Evolutionary conservation across 2,888 invertebrate genomes (phyloP), one percentile per base, ranked within the genome.

Genomic region (Sturmia bella): DNA sequence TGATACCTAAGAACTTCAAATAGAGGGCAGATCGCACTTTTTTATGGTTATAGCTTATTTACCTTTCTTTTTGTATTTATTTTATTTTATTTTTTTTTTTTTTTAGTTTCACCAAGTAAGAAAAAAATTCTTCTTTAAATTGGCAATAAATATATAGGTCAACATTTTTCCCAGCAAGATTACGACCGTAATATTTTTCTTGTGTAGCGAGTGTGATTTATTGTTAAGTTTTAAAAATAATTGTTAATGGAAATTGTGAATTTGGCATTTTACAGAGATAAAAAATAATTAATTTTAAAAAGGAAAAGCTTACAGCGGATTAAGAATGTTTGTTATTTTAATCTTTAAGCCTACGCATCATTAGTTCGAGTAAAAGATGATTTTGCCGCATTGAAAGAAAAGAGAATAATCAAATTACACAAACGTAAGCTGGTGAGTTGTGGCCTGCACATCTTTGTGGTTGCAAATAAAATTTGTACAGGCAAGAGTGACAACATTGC

Each of bases 211-310:
- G 19, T 70, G 64, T 77, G 63, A 70, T 64, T 64, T 69, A 76
- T 76, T 68, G 68, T 66, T 68, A 43, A 54, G 69, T 63, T 56
- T 54, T 70, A 70, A 39, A 59, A 76, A 54, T 43, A 17, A 24
- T 63, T 77, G 21, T 24, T 54, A 52, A 59, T 61, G 19, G 39
- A 52, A 50, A 41, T 72, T 61, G 24, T 27, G 24, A 59, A 59
- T 41, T 45, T 32, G 52, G 43, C 63, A 32, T 12, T 24, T 43
- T 27, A 50, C 32, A 32, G 32, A 57, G 27, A 41, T 24, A 48
- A 13, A 56, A 2, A 64, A 56, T 74, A 74, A 63, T 63, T 63
- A 73, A 74, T 74, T 57, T 63, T 45, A 37, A 57, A 74, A 74
- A 66, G 39, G 24, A 66, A 74, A 56, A 32, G 17, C 64, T 66